phyloP scores from a whole-genome alignment of 2,113 vertebrate species.

The Oenanthe oenanthe region DNA sequence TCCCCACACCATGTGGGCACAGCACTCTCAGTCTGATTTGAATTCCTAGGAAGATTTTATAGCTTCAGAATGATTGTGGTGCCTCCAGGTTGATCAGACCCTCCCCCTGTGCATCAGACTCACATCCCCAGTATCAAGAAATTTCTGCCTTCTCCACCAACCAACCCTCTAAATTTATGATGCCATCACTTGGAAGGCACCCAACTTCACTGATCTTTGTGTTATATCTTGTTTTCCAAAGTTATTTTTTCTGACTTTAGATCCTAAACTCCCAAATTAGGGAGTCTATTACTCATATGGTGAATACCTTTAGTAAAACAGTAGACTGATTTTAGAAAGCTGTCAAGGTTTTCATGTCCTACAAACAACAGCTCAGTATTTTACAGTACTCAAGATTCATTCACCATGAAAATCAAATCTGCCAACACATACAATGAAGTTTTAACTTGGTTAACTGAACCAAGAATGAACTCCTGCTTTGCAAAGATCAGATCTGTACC shows the following conservation, averaged over 20 bases:
- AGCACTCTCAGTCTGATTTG: not conserved
- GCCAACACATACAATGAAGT: not conserved
- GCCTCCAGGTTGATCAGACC: not conserved
- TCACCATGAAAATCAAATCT: not conserved
- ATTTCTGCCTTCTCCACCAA: not conserved
- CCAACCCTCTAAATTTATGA: not conserved
- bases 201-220: not conserved
- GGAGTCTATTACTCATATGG: not conserved
- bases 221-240: not conserved
- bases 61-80: not conserved
- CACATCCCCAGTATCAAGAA: rapidly evolving
- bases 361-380: not conserved
- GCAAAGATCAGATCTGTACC: not conserved
- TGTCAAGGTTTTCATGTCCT: not conserved
- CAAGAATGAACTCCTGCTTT: not conserved
- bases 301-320: not conserved
- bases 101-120: not conserved
- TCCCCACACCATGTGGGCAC: rapidly evolving
- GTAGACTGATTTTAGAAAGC: not conserved
- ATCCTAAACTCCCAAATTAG: not conserved
- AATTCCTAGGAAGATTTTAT: not conserved
- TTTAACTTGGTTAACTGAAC: not conserved
- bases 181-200: not conserved
- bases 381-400: not conserved
- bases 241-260: not conserved